Base-by-base conservation (phyloP, 2,113 vertebrate genomes). In the Probosciger aterrimus region DNA sequence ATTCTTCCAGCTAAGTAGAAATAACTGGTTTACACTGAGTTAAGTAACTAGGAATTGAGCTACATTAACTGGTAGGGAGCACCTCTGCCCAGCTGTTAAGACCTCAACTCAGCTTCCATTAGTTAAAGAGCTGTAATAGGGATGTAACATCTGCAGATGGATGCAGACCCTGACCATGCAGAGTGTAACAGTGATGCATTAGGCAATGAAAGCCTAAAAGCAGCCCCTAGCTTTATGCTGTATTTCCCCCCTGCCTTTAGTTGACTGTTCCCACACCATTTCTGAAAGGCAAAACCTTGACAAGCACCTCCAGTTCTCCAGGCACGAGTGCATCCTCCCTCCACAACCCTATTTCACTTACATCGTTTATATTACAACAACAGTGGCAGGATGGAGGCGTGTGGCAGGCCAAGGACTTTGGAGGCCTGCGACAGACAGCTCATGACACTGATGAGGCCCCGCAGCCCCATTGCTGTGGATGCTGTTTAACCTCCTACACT, bases 401-500 rank as follows among this genome's bases (percentile, higher is more conserved):
- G 52, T 14, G 80, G 68, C 79, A 88, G 12, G 71, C 18, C 43
- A 13, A 25, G 82, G 79, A 14, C 1, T 3, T 14, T 0, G 3
- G 27, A 28, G 28, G 46, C 16, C 44, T 41, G 62, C 0, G 28
- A 15, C 70, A 70, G 69, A 28, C 37, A 57, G 49, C 25, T 33
- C 2, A 3, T 90, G 85, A 4, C 52, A 27, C 2, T 0, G n/a
- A 24, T 27, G 79, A 70, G 82, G 33, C 35, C n/a, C 13, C 2
- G 4, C 30, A 62, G 46, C 53, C 4, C 5, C 28, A 7, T 14
- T 16, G 92, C 59, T 59, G 57, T 9, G 3, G 33, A 23, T 59
- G 33, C 15, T 59, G 57, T 59, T 59, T 59, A n/a, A 59, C 14
- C 22, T 33, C 4, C 82, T 81, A 14, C 94, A 99, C 99, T 99